Conservation (phyloP, 1,140 invertebrate species). For the Orius insidiosus region DNA sequence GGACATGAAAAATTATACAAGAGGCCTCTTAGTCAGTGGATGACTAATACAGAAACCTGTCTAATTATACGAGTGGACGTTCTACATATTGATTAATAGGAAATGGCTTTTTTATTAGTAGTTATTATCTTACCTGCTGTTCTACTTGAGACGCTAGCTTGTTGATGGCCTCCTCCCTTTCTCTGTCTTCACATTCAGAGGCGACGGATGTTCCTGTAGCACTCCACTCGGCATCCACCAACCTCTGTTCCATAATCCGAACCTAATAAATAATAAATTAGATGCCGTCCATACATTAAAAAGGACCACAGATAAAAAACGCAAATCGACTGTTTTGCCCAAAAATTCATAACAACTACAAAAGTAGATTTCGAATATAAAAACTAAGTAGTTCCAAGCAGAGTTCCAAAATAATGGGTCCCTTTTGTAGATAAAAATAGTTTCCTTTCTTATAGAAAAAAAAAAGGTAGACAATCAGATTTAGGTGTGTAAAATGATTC, state of each 20-base stretch:
- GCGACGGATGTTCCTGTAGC: conserved; percentile 28
- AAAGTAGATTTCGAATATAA: too few relatives aligned
- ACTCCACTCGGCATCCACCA: conserved; percentile 41
- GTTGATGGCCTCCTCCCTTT: conserved; percentile 46
- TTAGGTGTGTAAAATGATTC: too few relatives aligned
- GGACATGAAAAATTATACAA: neutral
- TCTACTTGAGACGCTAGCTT: conserved; percentile 79
- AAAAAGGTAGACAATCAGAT: too few relatives aligned
- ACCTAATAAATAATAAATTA: conserved; percentile 39
- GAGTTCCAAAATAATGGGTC: too few relatives aligned
- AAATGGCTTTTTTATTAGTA: neutral
- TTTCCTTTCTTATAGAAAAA: too few relatives aligned
- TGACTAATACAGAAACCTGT: too few relatives aligned
- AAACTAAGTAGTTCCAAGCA: too few relatives aligned
- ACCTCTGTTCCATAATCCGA: conserved; percentile 85
- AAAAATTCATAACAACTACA: too few relatives aligned
- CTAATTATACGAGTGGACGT: neutral
- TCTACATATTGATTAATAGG: neutral
- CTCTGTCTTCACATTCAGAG: conserved; percentile 30
- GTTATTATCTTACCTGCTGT: conserved; percentile 78
- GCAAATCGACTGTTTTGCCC: too few relatives aligned
- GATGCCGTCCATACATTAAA: too few relatives aligned
- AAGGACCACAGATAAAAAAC: too few relatives aligned
- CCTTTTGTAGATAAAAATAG: too few relatives aligned
- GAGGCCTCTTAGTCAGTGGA: neutral